Evolutionary conservation across 1,140 invertebrate genomes (phyloP).

Genomic region (Pseudomyrmex concolor): DNA sequence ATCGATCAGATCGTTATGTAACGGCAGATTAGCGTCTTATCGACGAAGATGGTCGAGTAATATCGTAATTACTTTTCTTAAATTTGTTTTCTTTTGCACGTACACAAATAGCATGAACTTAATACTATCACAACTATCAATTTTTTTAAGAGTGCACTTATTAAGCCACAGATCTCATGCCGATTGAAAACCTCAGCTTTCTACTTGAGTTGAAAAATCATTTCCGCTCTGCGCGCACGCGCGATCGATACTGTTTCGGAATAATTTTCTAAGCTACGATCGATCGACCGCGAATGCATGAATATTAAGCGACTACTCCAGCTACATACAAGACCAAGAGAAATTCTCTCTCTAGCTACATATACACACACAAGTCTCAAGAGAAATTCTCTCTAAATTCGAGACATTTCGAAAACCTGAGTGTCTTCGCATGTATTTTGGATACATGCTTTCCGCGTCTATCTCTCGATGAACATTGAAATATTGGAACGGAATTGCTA

Average conservation of each 20-base stretch:
- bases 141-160: constrained; percentile 16
- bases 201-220: constrained; percentile 31
- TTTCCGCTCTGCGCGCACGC: not conserved
- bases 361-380: too few species aligned
- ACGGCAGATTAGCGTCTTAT: not conserved
- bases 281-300: not conserved
- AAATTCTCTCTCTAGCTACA: too few species aligned
- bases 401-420: not conserved
- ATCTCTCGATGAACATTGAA: constrained; percentile 35
- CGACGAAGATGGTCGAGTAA: not conserved
- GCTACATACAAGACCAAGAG: too few species aligned
- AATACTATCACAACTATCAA: constrained; percentile 11
- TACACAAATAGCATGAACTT: not conserved
- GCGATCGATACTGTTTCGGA: not conserved
- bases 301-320: constrained; percentile 4
- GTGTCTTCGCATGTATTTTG: too few species aligned
- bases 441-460: not conserved
- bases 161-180: constrained; percentile 7
- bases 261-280: constrained; percentile 5
- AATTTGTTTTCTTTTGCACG: not conserved
- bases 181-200: constrained; percentile 29
- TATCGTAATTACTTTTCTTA: not conserved
- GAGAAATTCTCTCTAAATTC: not conserved
- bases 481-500: not conserved
- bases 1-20: constrained; percentile 5